These are phyloP conservation scores for Phortica variegata DNA, from an alignment of 1,140 invertebrate genomes.

Conservation along the genomic window DNA sequence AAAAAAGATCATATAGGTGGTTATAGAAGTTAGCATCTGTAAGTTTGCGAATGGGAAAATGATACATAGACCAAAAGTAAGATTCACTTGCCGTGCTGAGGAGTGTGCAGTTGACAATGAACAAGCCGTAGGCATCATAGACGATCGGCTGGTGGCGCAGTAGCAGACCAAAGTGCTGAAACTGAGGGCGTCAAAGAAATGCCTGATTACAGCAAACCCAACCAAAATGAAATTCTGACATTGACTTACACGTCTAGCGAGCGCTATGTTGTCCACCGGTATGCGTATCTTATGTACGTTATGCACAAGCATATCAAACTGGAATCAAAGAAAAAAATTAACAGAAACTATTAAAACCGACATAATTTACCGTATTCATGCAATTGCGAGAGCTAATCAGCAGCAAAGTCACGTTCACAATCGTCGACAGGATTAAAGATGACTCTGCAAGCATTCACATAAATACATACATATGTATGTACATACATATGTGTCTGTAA, in stretches of 20 bases:
- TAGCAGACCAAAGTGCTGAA: constrained; percentile 14
- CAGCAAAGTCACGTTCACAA: not conserved
- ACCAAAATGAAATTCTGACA: too few relatives aligned
- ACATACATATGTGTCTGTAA: too few relatives aligned
- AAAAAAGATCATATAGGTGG: constrained; percentile 18
- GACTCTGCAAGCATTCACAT: constrained; percentile 6
- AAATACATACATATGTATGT: too few relatives aligned
- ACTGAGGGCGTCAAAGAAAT: too few relatives aligned
- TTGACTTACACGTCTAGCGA: not conserved
- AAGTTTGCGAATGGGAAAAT: too few relatives aligned
- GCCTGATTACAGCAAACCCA: too few relatives aligned
- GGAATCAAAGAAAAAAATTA: too few relatives aligned
- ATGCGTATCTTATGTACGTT: constrained; percentile 9
- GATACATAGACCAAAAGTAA: too few relatives aligned
- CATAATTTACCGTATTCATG: constrained; percentile 4
- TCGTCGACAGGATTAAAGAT: constrained; percentile 1
- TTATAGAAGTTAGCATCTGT: constrained; percentile 14
- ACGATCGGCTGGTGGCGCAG: constrained; percentile 12
- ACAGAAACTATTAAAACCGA: too few relatives aligned
- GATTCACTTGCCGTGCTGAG: constrained; percentile 7
- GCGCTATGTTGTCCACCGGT: not conserved
- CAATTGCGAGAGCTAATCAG: constrained; percentile 7
- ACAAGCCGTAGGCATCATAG: constrained; percentile 12
- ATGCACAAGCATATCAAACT: constrained; percentile 11
- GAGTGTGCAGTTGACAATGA: constrained; percentile 9